Percentiles rank a stretch among this genome's conserved stretches.
phyloP scores from a whole-genome alignment of 2,113 vertebrate species.

The Anarhynchus alexandrinus region DNA sequence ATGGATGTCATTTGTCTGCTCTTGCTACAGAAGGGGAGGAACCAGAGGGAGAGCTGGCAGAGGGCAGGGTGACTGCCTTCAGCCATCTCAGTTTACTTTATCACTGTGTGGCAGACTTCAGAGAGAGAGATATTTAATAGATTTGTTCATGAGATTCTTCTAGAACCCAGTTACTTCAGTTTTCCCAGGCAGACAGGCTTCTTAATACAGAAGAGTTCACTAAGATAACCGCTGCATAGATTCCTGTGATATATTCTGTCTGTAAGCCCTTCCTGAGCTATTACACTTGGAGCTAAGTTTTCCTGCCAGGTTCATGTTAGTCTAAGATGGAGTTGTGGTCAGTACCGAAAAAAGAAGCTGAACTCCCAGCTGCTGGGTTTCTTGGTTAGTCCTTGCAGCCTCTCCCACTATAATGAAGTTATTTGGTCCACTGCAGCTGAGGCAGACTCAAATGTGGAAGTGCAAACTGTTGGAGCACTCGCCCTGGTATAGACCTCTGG shows the following conservation, averaged over 20 bases:
- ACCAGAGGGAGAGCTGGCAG: not conserved
- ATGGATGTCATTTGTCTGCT: not conserved
- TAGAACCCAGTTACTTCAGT: not conserved
- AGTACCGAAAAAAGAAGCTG: not conserved
- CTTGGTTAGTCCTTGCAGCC: not conserved
- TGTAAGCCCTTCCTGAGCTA: not conserved
- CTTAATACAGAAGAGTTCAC: not conserved
- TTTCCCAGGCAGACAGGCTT: not conserved
- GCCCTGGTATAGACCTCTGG: not conserved
- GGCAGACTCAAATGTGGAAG: not conserved
- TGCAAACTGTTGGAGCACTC: not conserved
- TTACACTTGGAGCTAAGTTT: not conserved
- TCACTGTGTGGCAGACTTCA: not conserved
- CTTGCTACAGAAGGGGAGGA: not conserved
- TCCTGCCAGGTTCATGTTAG: not conserved
- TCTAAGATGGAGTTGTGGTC: not conserved
- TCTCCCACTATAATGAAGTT: not conserved
- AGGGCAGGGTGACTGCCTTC: not conserved
- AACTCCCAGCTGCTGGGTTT: not conserved
- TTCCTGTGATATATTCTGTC: not conserved
- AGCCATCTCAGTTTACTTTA: not conserved
- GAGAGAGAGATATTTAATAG: not conserved
- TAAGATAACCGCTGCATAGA: not conserved
- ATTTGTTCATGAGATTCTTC: not conserved
- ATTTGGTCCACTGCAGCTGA: not conserved